Percentiles rank a stretch among this genome's conserved stretches.
phyloP scores from a whole-genome alignment of 2,888 invertebrate genomes.

The Lacanobia oleracea region DNA sequence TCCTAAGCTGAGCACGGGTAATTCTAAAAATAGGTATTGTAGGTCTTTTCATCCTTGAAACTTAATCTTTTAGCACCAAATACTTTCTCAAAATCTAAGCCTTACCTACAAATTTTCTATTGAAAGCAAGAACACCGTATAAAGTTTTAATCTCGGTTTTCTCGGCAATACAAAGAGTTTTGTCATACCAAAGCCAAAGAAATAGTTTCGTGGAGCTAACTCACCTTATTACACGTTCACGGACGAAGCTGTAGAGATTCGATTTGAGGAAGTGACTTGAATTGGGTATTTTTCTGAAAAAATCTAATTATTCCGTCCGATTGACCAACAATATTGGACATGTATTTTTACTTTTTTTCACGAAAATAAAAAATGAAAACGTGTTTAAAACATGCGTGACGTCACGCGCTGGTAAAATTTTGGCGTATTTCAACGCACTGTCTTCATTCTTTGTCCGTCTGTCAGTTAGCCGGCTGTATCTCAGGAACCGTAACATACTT shows the following conservation, averaged over 20 bases:
- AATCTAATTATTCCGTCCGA: no score
- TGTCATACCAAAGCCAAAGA: conserved; percentile 67
- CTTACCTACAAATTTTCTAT: conserved; percentile 2
- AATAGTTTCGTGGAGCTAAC: conserved; percentile 69
- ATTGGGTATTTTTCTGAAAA: no score
- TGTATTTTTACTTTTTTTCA: no score
- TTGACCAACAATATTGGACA: no score
- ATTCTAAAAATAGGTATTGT: neutral
- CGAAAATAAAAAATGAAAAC: no score
- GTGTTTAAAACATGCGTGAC: no score
- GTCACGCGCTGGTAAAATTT: no score
- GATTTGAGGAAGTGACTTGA: conserved; percentile 16
- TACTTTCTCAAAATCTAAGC: neutral
- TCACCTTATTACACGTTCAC: conserved; percentile 73
- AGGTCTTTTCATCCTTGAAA: neutral
- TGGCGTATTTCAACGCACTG: no score
- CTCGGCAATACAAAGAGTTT: conserved; percentile 63
- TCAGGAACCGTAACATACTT: no score
- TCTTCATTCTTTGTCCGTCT: no score
- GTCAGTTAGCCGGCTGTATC: no score
- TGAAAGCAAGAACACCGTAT: neutral
- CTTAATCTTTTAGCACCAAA: neutral
- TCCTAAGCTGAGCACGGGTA: no score
- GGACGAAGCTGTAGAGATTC: conserved; percentile 40
- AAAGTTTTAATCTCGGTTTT: conserved; percentile 55